Conservation (phyloP, 1,140 invertebrate genomes). For the Eciton burchellii region DNA sequence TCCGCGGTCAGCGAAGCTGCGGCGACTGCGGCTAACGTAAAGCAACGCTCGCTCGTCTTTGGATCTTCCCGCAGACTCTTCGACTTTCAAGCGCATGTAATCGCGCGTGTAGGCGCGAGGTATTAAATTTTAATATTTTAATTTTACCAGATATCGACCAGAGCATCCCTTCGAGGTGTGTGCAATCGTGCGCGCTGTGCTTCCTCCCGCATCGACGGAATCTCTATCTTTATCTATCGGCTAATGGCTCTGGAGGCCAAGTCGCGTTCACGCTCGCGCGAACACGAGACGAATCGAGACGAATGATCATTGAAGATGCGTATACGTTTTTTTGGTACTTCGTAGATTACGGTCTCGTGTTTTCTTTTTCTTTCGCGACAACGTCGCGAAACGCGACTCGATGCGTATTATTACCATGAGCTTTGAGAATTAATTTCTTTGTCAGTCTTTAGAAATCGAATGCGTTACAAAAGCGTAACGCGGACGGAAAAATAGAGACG, state of each 20-base stretch:
- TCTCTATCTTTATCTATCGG: too few species aligned
- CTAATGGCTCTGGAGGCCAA: too few species aligned
- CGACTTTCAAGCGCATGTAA: neutral
- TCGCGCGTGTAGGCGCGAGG: neutral
- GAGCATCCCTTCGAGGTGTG: neutral
- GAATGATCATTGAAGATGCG: conserved; percentile 1
- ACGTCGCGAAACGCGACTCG: neutral
- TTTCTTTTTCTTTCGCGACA: conserved; percentile 9
- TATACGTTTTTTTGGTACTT: neutral
- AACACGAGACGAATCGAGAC: too few species aligned
- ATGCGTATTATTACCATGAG: neutral
- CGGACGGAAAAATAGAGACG: neutral
- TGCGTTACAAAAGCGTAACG: neutral
- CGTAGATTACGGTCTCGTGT: too few species aligned
- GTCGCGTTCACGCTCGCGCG: too few species aligned
- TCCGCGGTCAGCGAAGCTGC: too few species aligned
- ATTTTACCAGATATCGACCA: conserved; percentile 9
- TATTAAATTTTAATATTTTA: conserved; percentile 32
- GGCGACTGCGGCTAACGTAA: neutral
- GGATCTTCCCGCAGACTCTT: neutral
- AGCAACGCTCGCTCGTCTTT: conserved; percentile 15
- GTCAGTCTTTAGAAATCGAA: neutral
- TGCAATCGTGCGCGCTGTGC: neutral
- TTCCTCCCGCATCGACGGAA: neutral
- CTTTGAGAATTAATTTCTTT: conserved; percentile 8